Percentiles rank a stretch among this genome's conserved stretches.
Conservation (phyloP, 2,113 vertebrate species). For the Paradisaea rubra region DNA sequence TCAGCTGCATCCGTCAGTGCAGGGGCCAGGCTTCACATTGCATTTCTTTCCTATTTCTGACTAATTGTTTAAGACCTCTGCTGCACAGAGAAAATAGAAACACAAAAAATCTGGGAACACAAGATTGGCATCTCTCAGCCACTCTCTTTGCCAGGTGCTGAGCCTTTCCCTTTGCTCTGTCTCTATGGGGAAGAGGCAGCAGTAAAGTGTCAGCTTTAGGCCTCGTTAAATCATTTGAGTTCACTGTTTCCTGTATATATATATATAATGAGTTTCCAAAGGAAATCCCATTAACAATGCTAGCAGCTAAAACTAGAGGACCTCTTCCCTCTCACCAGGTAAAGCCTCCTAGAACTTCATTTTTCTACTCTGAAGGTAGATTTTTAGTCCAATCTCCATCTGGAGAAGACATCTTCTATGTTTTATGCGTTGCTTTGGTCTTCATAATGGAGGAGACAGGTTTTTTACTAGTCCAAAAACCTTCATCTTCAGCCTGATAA, state of each 20-base stretch:
- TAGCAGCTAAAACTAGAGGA: background rate
- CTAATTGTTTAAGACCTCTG: background rate
- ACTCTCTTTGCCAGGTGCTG: background rate
- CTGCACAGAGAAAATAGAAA: background rate
- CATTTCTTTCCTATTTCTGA: background rate
- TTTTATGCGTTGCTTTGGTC: background rate
- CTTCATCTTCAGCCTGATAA: background rate
- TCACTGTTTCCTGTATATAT: background rate
- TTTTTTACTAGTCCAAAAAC: background rate
- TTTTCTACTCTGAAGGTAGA: background rate
- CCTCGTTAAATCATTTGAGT: background rate
- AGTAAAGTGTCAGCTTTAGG: background rate
- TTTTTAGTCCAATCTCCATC: background rate
- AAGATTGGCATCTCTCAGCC: background rate
- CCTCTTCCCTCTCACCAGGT: background rate
- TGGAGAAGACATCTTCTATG: background rate
- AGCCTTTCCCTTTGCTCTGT: background rate
- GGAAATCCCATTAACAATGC: background rate
- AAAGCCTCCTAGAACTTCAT: background rate
- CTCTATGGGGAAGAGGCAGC: background rate
- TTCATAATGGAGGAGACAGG: background rate
- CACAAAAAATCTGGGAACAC: background rate
- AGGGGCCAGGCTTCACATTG: background rate
- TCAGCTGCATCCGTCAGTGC: background rate
- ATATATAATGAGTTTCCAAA: background rate